Evolutionary conservation across 2,113 vertebrate genomes (phyloP).

Genomic region (Rhinoptilus africanus): DNA sequence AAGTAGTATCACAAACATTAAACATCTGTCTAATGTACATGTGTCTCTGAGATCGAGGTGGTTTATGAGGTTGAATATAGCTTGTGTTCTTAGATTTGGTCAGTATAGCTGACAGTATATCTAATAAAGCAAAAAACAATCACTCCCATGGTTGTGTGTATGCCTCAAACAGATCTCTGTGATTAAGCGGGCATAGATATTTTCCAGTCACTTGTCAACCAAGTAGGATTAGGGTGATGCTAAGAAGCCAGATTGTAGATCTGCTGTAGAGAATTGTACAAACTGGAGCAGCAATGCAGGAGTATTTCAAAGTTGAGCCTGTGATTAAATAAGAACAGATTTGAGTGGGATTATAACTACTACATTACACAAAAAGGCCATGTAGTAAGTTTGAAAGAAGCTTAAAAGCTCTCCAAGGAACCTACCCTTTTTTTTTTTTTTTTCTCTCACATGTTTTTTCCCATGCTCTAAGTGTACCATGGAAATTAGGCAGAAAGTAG

Average conservation of each 20-base stretch:
- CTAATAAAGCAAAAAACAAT: background rate
- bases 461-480: background rate
- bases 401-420: background rate
- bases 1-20: background rate
- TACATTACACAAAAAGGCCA: background rate
- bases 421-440: background rate
- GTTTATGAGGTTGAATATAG: background rate
- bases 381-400: background rate
- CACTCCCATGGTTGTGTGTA: background rate
- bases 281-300: background rate
- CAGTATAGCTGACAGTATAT: background rate
- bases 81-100: background rate
- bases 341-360: background rate
- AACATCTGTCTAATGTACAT: background rate
- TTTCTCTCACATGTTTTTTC: rapidly evolving
- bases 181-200: background rate
- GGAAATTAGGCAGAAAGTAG: background rate
- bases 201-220: background rate
- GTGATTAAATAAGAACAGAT: background rate
- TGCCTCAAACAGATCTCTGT: background rate
- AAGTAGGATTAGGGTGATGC: background rate
- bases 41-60: background rate
- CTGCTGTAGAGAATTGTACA: background rate
- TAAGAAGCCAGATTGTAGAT: background rate
- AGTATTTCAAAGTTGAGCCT: background rate